Evolutionary conservation across 2,888 invertebrate genomes (phyloP).

Genomic region (Caenorhabditis macrosperma): DNA sequence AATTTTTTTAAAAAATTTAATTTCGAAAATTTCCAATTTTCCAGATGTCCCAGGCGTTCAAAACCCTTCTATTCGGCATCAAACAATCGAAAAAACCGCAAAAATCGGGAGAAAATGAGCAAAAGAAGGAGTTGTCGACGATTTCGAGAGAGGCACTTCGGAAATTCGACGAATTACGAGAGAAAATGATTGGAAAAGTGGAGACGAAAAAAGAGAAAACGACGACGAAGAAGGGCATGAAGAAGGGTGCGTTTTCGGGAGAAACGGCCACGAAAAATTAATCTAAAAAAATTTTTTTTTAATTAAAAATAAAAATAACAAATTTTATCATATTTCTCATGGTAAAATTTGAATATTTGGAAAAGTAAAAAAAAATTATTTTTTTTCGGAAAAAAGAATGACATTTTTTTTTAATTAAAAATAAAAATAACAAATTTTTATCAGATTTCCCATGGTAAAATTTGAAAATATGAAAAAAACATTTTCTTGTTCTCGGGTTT

Average conservation of each 20-base stretch:
- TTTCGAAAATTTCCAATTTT: background rate
- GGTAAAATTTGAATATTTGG: background rate
- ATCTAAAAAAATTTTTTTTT: background rate
- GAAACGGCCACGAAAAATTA: background rate
- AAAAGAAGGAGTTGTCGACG: constrained; percentile 37
- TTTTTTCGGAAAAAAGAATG: background rate
- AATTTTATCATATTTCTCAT: too few species aligned
- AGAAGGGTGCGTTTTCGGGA: background rate
- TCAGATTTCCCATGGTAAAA: too few species aligned
- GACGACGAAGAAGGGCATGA: constrained; percentile 18
- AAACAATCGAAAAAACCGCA: constrained; percentile 38
- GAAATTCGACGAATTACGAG: constrained; percentile 47
- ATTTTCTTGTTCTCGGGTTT: too few species aligned
- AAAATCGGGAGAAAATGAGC: background rate
- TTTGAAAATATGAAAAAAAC: too few species aligned
- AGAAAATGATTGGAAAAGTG: constrained; percentile 53
- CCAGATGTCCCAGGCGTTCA: constrained; percentile 45
- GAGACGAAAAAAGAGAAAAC: constrained; percentile 22
- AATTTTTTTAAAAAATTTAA: background rate
- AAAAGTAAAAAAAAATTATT: background rate
- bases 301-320: too few species aligned
- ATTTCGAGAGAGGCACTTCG: constrained; percentile 31
- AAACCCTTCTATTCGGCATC: constrained; percentile 53
- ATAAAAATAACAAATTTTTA: background rate
- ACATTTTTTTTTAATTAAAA: background rate